Conservation (phyloP, 2,113 vertebrate genomes). For the Gymnorhina tibicen region DNA sequence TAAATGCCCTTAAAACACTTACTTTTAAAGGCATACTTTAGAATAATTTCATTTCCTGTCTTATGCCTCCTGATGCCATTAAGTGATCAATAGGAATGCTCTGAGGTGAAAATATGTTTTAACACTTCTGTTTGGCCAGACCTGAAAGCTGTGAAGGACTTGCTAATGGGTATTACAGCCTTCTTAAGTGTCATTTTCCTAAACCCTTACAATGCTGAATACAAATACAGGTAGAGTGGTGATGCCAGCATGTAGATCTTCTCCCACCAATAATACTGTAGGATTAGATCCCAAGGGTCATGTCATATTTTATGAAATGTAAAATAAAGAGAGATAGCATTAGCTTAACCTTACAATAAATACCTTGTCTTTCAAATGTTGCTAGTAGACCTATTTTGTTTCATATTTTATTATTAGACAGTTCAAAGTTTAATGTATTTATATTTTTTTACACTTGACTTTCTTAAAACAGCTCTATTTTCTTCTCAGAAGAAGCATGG, state of each 20-base stretch:
- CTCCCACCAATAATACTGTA: background rate
- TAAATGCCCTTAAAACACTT: background rate
- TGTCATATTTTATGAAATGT: background rate
- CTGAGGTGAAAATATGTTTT: constrained; percentile 46
- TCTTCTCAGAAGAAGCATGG: background rate
- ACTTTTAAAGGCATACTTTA: background rate
- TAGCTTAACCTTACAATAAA: background rate
- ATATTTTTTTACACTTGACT: background rate
- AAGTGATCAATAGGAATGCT: background rate
- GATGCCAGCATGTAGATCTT: background rate
- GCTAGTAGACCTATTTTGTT: background rate
- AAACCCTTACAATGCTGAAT: background rate
- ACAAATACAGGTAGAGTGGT: background rate
- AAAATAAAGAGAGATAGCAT: background rate
- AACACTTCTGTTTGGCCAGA: constrained; percentile 44
- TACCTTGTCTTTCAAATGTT: background rate
- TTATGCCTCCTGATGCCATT: constrained; percentile 12
- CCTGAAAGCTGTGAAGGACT: constrained; percentile 15
- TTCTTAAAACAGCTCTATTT: background rate
- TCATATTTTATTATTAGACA: background rate
- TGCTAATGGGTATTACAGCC: constrained; percentile 27
- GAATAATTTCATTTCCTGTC: background rate
- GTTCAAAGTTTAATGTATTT: background rate
- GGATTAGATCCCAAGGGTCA: background rate
- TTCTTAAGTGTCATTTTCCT: background rate